Evolutionary conservation across 2,113 vertebrate genomes (phyloP), one percentile per base, ranked within the genome.

Genomic region (Chaetorhynchus papuensis): DNA sequence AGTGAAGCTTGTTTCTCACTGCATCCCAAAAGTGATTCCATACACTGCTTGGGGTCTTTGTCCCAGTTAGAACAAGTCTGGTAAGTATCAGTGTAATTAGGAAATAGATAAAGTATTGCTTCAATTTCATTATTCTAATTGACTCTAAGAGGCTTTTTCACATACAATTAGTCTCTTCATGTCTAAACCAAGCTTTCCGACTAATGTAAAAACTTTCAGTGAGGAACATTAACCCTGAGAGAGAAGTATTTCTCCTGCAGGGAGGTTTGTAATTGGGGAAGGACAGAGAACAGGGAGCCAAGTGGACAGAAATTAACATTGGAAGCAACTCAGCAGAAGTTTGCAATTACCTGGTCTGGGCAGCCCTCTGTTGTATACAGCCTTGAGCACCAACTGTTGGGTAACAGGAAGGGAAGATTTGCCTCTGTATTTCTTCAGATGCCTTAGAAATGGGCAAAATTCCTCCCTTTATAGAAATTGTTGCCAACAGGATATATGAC

Each of bases 101-200:
- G 52, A 86, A 94, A 81, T 61, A 88, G 53, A 76, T 72, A 80
- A 93, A 77, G 39, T 88, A 77, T 92, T 86, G 59, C 92, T 72
- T 76, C 44, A 63, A 26, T 94, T 94, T 90, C 59, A 78, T 83
- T 94, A 66, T 91, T 86, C 35, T 83, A 80, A 93, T 94, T 91
- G 49, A 61, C 27, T 94, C 74, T 72, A 13, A 89, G 88, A 91
- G 49, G 15, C 37, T 91, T 89, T 78, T 91, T 44, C 31, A 82
- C 53, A 33, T 93, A 37, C 49, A 52, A 70, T 90, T 85, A 93
- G 75, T 83, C 74, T 93, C 65, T 87, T 50, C 4, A 3, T n/a
- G 59, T 77, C 76, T 88, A 70, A 85, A 83, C 27, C 26, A 90
- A 87, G 31, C 23, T 85, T 87, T 83, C 39, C 13, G 18, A 35